A percentile compares a stretch with the other conserved stretches of the same genome.
Conservation (phyloP, 2,113 vertebrate genomes). For the Elephas maximus region DNA sequence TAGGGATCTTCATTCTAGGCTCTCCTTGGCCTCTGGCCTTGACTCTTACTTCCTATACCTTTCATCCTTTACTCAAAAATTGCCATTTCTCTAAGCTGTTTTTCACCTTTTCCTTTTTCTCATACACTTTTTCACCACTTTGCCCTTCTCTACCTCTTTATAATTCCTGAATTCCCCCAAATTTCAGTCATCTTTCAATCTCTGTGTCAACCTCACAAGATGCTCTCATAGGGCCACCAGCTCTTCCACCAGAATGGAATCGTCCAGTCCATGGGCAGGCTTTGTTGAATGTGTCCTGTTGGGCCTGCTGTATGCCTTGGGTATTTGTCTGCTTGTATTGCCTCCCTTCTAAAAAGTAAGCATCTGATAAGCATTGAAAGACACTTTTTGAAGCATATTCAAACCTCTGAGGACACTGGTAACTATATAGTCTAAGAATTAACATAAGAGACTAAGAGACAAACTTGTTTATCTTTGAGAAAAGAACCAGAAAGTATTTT, state of each 20-base stretch:
- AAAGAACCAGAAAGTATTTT: background rate
- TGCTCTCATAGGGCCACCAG: background rate
- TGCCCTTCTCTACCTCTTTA: background rate
- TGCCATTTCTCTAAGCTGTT: background rate
- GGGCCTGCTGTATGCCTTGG: background rate
- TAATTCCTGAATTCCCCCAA: background rate
- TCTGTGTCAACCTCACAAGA: background rate
- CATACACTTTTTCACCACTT: background rate
- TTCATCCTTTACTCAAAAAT: conserved; percentile 1
- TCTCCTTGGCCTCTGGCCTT: background rate
- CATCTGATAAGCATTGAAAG: background rate
- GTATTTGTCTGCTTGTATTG: background rate
- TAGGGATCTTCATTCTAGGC: background rate
- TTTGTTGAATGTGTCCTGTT: background rate
- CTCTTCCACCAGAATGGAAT: background rate
- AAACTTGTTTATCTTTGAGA: background rate
- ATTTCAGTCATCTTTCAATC: background rate
- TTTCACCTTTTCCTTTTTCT: background rate
- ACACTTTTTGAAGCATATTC: background rate
- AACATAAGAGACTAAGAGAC: background rate
- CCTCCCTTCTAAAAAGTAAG: background rate
- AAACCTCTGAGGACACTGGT: background rate
- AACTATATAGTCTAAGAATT: background rate
- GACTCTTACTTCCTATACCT: background rate
- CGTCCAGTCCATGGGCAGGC: background rate